Conservation (phyloP, 2,888 invertebrate genomes). For the Panopea generosa region DNA sequence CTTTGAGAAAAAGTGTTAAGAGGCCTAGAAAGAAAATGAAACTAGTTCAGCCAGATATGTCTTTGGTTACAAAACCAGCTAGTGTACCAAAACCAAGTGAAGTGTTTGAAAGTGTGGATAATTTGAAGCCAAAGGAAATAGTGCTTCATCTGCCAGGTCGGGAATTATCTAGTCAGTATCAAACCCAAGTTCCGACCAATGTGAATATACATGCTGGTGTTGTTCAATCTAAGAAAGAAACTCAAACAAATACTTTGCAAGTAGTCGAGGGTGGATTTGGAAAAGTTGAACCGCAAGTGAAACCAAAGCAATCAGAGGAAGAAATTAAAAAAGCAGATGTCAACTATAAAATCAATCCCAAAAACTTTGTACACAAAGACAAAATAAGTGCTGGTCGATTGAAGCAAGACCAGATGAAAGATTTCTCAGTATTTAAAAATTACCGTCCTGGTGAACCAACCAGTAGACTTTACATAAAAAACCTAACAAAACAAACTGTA, state of each 20-base stretch:
- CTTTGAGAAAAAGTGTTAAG: constrained; percentile 15
- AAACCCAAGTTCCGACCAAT: background rate
- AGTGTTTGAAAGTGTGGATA: constrained; percentile 82
- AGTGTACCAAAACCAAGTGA: constrained; percentile 71
- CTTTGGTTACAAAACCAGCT: constrained; percentile 30
- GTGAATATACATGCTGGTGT: too few relatives aligned
- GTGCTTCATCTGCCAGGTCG: constrained; percentile 43
- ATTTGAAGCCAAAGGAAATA: constrained; percentile 65
- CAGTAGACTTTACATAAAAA: constrained; percentile 96
- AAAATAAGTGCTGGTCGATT: constrained; percentile 86
- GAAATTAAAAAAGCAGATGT: constrained; percentile 73
- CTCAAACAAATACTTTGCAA: background rate
- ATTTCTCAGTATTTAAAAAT: constrained; percentile 92
- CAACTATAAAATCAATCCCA: constrained; percentile 67
- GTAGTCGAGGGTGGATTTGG: constrained; percentile 78
- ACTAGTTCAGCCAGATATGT: constrained; percentile 60
- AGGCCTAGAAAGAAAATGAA: constrained; percentile 86
- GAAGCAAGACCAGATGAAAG: constrained; percentile 86
- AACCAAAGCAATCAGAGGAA: constrained; percentile 34
- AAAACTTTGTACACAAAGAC: constrained; percentile 82
- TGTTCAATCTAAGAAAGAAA: background rate
- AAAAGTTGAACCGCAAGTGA: constrained; percentile 74
- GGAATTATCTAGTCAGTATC: constrained; percentile 2
- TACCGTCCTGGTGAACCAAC: constrained; percentile 93
- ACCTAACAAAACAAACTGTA: constrained; percentile 93